Evolutionary conservation across 1,140 invertebrate species (phyloP), one percentile per base, ranked within the genome.

Genomic region (Aphelinus certus): DNA sequence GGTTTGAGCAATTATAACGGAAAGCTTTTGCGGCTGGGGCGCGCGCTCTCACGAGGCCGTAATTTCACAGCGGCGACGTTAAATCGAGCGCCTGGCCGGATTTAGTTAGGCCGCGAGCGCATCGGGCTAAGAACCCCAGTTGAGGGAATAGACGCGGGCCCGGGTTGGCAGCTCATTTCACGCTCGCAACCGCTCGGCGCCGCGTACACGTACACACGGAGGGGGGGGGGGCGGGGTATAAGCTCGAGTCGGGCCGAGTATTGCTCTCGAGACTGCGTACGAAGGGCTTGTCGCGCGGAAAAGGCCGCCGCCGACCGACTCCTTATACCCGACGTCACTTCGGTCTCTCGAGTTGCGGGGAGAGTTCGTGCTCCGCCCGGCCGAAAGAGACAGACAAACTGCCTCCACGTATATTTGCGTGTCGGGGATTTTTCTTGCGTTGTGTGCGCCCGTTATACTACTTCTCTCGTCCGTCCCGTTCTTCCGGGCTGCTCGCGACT

Each of bases 121-220:
- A 48, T 9, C 58, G 74, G 79, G 79, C 81, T 80, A 80, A 79
- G 78, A 81, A 81, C 73, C 75, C 77, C 75, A 42, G 43, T 7
- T 9, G 7, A 61, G 47, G 45, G 67, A 51, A 42, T 49, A 43
- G 26, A 55, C n/a, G 64, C 42, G 51, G 47, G 61, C 81, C 79
- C 70, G 74, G 73, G 26, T 75, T 83, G 79, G 81, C 81, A 84
- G 83, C 79, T 83, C 79, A 81, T 83, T 84, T 83, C 80, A 81
- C 80, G 81, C 61, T 48, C 58, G 79, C 79, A 83, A 79, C 76
- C 76, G 73, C 79, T 77, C 71, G 75, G 76, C 76, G 75, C 70
- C 71, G 49, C 74, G 62, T 73, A 69, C 73, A 56, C 73, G 69
- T 75, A 77, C 73, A 62, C 64, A 57, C 53, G 53, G 71, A 75